A percentile compares a stretch with the other conserved stretches of the same genome.
Evolutionary conservation across 2,797 vertebrate species (phyloP).

Genomic region (Champsocephalus esox): DNA sequence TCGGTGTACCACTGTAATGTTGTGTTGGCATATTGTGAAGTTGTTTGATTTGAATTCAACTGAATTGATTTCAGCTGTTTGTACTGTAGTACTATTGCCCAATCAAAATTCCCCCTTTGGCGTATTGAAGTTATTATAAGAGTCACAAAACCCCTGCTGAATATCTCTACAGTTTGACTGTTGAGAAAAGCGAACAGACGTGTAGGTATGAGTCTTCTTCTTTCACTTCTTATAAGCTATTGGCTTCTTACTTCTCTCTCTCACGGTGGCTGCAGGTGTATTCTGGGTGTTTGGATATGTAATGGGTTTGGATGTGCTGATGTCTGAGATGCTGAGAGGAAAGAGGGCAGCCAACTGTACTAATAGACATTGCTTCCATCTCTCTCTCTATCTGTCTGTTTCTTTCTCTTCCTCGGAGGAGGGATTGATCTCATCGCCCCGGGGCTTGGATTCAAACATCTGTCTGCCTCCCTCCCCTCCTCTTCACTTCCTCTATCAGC

Average conservation of each 20-base stretch:
- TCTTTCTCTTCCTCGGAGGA: constrained; percentile 63
- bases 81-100: too few relatives aligned
- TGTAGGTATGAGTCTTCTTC: neutral
- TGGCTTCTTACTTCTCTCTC: neutral
- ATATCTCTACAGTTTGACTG: constrained; percentile 3
- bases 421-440: constrained; percentile 77
- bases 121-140: neutral
- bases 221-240: constrained; percentile 16
- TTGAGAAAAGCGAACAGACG: constrained; percentile 14
- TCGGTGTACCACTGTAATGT: too few relatives aligned
- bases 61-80: too few relatives aligned
- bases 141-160: neutral
- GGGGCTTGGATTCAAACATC: constrained; percentile 82
- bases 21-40: too few relatives aligned
- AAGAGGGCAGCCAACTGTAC: constrained; percentile 55
- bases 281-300: constrained; percentile 21
- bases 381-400: constrained; percentile 31
- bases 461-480: constrained; percentile 62
- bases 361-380: constrained; percentile 41
- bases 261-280: constrained; percentile 8
- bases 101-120: too few relatives aligned
- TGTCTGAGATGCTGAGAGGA: constrained; percentile 30
- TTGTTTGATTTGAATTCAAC: too few relatives aligned
- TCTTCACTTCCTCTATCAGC: constrained; percentile 57
- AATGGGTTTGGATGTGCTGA: constrained; percentile 21